Evolutionary conservation across 2,113 vertebrate genomes (phyloP).

Genomic region (Empidonax alnorum): DNA sequence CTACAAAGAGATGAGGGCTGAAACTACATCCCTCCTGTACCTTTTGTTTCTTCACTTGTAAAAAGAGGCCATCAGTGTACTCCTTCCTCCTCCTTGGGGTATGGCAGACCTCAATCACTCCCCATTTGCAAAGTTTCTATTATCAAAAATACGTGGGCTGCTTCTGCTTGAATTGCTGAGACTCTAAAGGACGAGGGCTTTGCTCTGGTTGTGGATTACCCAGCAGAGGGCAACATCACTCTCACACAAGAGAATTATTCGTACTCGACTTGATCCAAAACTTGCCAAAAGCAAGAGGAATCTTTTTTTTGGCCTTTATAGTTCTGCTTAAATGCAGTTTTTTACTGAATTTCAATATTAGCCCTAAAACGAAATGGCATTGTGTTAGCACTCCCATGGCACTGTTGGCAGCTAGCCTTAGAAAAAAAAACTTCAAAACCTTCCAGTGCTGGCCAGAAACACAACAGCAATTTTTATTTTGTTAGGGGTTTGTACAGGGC

Average conservation of each 20-base stretch:
- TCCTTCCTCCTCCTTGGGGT: not conserved
- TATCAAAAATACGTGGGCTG: not conserved
- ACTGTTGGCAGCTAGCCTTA: not conserved
- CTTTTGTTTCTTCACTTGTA: not conserved
- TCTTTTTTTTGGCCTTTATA: not conserved
- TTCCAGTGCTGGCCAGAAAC: not conserved
- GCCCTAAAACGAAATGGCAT: constrained; percentile 13
- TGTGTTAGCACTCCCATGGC: not conserved
- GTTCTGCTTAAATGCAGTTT: not conserved
- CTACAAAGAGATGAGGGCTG: not conserved
- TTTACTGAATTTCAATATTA: constrained; percentile 11
- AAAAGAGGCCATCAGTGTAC: not conserved
- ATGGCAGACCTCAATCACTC: not conserved
- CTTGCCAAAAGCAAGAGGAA: not conserved
- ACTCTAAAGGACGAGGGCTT: not conserved
- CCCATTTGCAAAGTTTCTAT: not conserved
- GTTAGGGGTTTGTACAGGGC: not conserved
- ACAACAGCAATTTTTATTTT: not conserved
- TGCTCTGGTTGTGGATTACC: not conserved
- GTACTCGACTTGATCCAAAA: not conserved
- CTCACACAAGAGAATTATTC: not conserved
- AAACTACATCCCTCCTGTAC: not conserved
- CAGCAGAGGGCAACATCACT: constrained; percentile 53
- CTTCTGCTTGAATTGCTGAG: not conserved
- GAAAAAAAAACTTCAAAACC: constrained; percentile 1